A percentile compares a stretch with the other conserved stretches of the same genome.
These are phyloP conservation scores for Conistra vaccinii DNA, from an alignment of 2,888 invertebrate species.

Conservation along the genomic window DNA sequence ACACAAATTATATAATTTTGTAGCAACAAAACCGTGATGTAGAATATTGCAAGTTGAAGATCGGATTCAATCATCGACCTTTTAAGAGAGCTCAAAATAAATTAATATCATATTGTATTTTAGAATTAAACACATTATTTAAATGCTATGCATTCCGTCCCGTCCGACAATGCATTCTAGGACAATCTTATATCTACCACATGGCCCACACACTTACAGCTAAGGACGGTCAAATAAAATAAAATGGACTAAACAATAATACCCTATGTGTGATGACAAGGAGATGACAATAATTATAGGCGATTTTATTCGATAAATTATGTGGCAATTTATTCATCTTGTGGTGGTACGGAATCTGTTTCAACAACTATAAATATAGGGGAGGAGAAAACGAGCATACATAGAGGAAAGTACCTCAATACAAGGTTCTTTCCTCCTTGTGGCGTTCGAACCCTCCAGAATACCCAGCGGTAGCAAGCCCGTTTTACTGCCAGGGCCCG, in stretches of 20 bases:
- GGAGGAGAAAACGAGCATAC: not conserved
- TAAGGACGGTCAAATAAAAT: conserved; percentile 84
- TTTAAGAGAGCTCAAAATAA: conserved; percentile 66
- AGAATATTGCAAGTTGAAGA: conserved; percentile 43
- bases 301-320: conserved; percentile 32
- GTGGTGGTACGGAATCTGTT: conserved; percentile 53
- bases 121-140: conserved; percentile 64
- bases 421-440: not conserved
- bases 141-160: conserved; percentile 74
- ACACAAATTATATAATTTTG: conserved; percentile 25
- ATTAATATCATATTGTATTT: conserved; percentile 60
- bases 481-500: not conserved
- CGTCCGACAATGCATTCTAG: conserved; percentile 46
- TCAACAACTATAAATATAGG: conserved; percentile 11
- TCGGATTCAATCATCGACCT: conserved; percentile 38
- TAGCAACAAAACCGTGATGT: conserved; percentile 55
- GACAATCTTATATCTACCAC: conserved; percentile 60
- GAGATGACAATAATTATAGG: conserved; percentile 24
- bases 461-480: conserved; percentile 5
- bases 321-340: conserved; percentile 27
- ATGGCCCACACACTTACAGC: conserved; percentile 71
- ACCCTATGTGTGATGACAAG: conserved; percentile 28
- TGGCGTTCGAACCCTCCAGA: conserved; percentile 5
- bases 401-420: conserved; percentile 2
- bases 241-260: conserved; percentile 54